A percentile compares a stretch with the other conserved stretches of the same genome.
These are phyloP conservation scores for Nephrotoma guestfalica DNA, from an alignment of 2,888 invertebrate genomes.

Conservation along the genomic window DNA sequence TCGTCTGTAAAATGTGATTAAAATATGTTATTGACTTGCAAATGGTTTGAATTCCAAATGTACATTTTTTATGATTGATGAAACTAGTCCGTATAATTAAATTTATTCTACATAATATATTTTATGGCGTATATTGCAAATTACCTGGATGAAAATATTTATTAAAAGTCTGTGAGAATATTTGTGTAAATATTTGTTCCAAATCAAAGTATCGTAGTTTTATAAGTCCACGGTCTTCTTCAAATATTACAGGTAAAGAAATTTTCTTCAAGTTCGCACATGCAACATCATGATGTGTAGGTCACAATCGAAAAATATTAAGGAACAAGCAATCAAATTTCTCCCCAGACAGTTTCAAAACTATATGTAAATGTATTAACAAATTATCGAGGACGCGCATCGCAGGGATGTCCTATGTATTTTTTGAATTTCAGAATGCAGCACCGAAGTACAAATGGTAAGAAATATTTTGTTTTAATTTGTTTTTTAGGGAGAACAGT, in stretches of 20 bases:
- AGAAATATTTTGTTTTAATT: background rate
- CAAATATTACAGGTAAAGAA: background rate
- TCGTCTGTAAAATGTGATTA: no score
- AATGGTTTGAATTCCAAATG: no score
- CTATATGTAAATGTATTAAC: background rate
- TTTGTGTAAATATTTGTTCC: background rate
- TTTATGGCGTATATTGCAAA: background rate
- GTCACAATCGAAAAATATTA: background rate
- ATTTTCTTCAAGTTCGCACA: background rate
- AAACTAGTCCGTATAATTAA: background rate
- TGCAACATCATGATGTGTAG: background rate
- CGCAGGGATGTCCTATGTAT: background rate
- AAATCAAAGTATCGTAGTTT: background rate
- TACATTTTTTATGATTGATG: background rate
- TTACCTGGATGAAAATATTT: background rate
- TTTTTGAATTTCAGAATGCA: background rate
- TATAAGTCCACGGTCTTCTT: background rate
- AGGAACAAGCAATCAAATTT: background rate
- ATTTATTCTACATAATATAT: background rate
- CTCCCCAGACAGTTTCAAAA: background rate
- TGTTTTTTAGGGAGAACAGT: background rate
- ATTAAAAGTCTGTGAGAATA: background rate
- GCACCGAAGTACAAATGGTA: background rate
- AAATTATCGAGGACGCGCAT: background rate
- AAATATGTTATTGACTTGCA: no score